Evolutionary conservation across 2,888 invertebrate species (phyloP).

Genomic region (Cheilosia impressa): DNA sequence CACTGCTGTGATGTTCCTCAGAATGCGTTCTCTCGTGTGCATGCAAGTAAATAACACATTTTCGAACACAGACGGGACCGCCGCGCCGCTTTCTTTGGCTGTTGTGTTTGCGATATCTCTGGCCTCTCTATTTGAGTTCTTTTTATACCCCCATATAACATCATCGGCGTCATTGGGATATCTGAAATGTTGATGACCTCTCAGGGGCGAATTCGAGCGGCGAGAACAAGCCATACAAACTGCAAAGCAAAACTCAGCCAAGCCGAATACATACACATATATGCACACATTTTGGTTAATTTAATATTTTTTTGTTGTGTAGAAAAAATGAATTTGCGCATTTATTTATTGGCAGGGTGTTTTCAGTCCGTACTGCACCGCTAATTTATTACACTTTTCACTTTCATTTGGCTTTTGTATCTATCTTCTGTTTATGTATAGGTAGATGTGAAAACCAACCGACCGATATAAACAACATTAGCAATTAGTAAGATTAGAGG

Average conservation of each 20-base stretch:
- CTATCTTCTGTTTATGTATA: conserved; percentile 16
- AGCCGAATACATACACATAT: conserved; percentile 19
- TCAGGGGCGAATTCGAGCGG: conserved; percentile 62
- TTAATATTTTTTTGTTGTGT: conserved; percentile 14
- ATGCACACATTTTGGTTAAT: conserved; percentile 50
- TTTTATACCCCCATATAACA: conserved; percentile 57
- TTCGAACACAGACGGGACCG: conserved; percentile 22
- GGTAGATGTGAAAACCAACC: conserved; percentile 1
- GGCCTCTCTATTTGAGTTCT: conserved; percentile 54
- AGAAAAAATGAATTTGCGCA: conserved; percentile 15
- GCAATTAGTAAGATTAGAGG: conserved; percentile 27
- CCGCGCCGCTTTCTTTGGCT: conserved; percentile 2
- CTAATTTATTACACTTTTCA: conserved; percentile 60
- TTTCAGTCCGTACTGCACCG: conserved; percentile 30
- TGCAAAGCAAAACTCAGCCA: conserved; percentile 13
- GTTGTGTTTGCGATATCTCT: conserved; percentile 26
- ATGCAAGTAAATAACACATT: conserved; percentile 37
- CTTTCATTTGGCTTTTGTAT: conserved; percentile 49
- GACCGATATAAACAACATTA: neutral
- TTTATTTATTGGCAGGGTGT: conserved; percentile 40
- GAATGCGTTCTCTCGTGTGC: conserved; percentile 45
- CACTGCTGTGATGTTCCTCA: conserved; percentile 3
- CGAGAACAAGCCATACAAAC: conserved; percentile 14
- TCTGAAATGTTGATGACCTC: conserved; percentile 67
- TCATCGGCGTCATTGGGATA: conserved; percentile 63